Conservation (phyloP, 1,140 invertebrate species). For the Neodiprion pinetum region DNA sequence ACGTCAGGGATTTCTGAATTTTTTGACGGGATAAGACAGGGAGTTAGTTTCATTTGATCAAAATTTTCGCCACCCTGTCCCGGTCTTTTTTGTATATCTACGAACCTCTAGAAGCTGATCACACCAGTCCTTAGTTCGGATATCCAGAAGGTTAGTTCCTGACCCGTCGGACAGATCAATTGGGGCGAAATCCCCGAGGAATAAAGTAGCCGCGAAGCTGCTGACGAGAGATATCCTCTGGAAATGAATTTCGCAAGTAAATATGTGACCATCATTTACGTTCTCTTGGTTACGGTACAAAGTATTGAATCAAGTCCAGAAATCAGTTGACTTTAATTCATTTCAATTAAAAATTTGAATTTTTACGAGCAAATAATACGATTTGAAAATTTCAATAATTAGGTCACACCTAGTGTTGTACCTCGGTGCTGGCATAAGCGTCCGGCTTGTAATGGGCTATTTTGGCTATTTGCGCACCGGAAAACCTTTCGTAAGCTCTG, state of each 20-base stretch:
- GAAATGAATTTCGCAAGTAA: constrained; percentile 37
- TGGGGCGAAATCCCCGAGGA: constrained; percentile 88
- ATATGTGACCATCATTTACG: neutral
- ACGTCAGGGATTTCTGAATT: too few relatives aligned
- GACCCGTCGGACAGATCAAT: constrained; percentile 94
- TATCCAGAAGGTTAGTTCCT: constrained; percentile 96
- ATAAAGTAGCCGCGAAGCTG: constrained; percentile 88
- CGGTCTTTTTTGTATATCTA: too few relatives aligned
- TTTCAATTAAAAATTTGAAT: neutral
- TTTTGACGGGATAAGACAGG: too few relatives aligned
- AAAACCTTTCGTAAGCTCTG: constrained; percentile 92
- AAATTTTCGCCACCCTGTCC: too few relatives aligned
- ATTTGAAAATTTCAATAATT: too few relatives aligned
- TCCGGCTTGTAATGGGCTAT: constrained; percentile 76
- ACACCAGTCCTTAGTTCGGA: constrained; percentile 81
- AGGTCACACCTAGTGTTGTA: constrained; percentile 47
- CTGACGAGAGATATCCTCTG: constrained; percentile 92
- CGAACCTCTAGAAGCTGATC: constrained; percentile 73
- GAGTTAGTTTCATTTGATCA: too few relatives aligned
- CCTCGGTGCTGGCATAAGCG: constrained; percentile 83
- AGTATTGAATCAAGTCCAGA: neutral
- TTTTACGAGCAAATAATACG: too few relatives aligned
- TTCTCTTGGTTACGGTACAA: neutral
- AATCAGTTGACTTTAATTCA: neutral
- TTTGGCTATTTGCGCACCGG: constrained; percentile 92